Evolutionary conservation across 2,888 invertebrate genomes (phyloP).

Genomic region (Venustoraphidia nigricollis): DNA sequence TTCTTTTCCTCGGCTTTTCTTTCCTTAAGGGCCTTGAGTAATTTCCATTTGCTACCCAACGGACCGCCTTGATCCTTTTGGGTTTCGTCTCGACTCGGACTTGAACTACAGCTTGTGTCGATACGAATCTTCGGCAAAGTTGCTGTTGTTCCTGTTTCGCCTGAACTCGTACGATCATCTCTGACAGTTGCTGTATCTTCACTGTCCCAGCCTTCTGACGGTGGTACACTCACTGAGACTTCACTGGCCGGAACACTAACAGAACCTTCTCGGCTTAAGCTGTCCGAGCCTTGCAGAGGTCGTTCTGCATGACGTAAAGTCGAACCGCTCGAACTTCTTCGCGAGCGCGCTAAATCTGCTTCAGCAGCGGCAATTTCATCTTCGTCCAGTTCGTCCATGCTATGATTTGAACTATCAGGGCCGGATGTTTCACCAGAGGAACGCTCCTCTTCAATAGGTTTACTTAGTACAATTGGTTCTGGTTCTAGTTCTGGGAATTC

Average conservation of each 20-base stretch:
- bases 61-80: constrained; percentile 30
- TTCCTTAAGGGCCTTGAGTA: constrained; percentile 77
- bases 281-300: constrained; percentile 22
- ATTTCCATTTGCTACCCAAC: constrained; percentile 78
- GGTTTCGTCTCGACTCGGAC: constrained; percentile 21
- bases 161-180: constrained; percentile 23
- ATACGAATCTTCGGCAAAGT: constrained; percentile 34
- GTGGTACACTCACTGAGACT: constrained; percentile 24
- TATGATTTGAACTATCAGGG: constrained; percentile 68
- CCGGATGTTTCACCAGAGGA: constrained; percentile 82
- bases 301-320: constrained; percentile 23
- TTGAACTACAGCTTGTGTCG: constrained; percentile 25
- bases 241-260: constrained; percentile 27
- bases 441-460: constrained; percentile 29
- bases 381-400: constrained; percentile 56
- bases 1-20: constrained; percentile 76
- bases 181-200: constrained; percentile 24
- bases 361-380: constrained; percentile 42
- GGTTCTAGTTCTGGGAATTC: constrained; percentile 12
- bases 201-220: constrained; percentile 24
- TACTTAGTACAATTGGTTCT: constrained; percentile 11
- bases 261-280: constrained; percentile 26
- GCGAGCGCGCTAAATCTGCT: constrained; percentile 18
- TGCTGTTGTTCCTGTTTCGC: constrained; percentile 21
- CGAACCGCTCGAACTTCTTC: constrained; percentile 29